Base-by-base conservation (phyloP, 1,140 invertebrate genomes). In the Pteromalus puparum region DNA sequence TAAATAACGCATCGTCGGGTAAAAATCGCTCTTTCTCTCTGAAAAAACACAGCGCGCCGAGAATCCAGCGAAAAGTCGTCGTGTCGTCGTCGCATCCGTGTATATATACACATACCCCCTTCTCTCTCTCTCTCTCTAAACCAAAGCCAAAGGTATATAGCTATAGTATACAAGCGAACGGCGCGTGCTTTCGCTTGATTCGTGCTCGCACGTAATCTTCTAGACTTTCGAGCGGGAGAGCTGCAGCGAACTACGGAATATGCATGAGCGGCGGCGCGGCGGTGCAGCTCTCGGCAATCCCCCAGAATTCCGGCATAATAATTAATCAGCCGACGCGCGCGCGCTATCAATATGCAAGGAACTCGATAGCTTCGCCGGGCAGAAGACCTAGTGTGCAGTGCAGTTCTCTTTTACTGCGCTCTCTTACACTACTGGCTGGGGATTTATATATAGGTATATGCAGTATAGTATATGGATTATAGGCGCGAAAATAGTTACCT, bases 191-290 rank as follows among this genome's bases (percentile, higher is more conserved):
- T 74, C 81, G 81, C 68, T 61, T 74, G 70, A 81, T 81, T 81
- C 80, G 80, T 81, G 80, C 81, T 72, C 81, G 72, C 81, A 76
- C 72, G 81, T 82, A 82, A 82, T 82, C 81, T 76, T 42, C 72
- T 26, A 38, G 9, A 75, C 70, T 82, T 82, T 82, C 81, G 81
- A 72, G 30, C 38, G 38, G 38, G 24, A 73, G 70, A 73, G 28
- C 7, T 4, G 18, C 4, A 72, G 76, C 42, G 76, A 28, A 42
- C 42, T 65, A 3, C 38, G 61, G 81, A 83, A 83, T 83, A 83
- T 83, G 81, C 74, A 83, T 83, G 81, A 83, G 73, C 28, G 53
- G 72, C 21, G 21, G 24, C 21, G 80, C 67, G 4, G 70, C 72
- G 48, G 4, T 15, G 68, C 68, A 74, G 30, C 26, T 28, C 15